Conservation (phyloP, 1,140 invertebrate species). For the Calephelis nemesis region DNA sequence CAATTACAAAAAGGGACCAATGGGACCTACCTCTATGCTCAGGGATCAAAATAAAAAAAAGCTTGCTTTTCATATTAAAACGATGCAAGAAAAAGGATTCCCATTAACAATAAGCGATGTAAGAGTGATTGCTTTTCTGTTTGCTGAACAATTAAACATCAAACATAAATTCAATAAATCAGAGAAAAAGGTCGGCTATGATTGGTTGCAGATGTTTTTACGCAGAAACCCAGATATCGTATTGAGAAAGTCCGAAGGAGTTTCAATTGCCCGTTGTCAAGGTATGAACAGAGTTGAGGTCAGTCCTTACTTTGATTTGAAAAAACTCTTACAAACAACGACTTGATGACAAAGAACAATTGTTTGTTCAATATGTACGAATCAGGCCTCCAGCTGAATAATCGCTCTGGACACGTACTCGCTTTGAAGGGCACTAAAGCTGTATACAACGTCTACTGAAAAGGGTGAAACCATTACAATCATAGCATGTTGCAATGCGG, state of each 20-base stretch:
- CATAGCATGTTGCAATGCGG: too few relatives aligned
- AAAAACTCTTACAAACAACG: too few relatives aligned
- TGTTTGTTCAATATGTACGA: too few relatives aligned
- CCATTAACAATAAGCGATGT: background rate
- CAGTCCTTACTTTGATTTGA: background rate
- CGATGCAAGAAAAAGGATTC: background rate
- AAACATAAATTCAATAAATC: background rate
- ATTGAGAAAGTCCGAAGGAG: background rate
- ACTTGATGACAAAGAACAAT: too few relatives aligned
- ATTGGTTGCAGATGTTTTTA: slow-evolving; percentile 4
- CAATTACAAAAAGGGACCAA: background rate
- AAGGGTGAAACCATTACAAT: too few relatives aligned
- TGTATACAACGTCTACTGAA: too few relatives aligned
- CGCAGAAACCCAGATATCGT: background rate
- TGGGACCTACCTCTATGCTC: background rate
- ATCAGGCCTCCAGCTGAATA: too few relatives aligned
- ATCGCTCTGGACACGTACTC: too few relatives aligned
- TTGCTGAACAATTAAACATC: background rate
- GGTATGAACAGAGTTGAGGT: background rate
- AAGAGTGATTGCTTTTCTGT: background rate
- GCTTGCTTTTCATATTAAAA: background rate
- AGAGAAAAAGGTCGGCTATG: background rate
- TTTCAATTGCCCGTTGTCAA: background rate
- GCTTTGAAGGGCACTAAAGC: too few relatives aligned
- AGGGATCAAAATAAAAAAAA: slow-evolving; percentile 1